phyloP scores from a whole-genome alignment of 1,140 invertebrate species.

The Caenorhabditis remanei region DNA sequence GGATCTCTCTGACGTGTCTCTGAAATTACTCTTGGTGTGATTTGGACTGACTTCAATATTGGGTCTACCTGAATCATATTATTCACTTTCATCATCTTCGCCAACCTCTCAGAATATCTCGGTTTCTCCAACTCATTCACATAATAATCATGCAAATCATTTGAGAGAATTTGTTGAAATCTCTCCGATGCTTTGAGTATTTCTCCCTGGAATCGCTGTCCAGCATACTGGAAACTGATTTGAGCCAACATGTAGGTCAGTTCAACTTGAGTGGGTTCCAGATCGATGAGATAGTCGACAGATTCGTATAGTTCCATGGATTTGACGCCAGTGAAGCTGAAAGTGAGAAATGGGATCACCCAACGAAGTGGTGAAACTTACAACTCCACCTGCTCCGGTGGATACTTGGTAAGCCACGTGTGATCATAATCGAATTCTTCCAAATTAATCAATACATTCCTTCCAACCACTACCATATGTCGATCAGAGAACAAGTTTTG shows the following conservation, averaged over 20 bases:
- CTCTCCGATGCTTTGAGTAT: slow-evolving; percentile 3
- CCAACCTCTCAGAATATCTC: slow-evolving; percentile 7
- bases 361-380: background rate
- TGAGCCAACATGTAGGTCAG: slow-evolving; percentile 30
- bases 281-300: background rate
- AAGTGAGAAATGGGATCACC: background rate
- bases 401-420: background rate
- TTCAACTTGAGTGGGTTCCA: background rate
- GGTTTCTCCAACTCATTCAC: background rate
- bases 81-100: slow-evolving; percentile 9
- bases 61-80: slow-evolving; percentile 24
- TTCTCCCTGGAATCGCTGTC: slow-evolving; percentile 26
- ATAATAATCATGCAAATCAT: slow-evolving; percentile 36
- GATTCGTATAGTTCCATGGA: background rate
- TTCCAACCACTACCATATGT: background rate
- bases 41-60: background rate
- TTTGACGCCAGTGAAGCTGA: background rate
- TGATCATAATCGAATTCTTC: background rate
- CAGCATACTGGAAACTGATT: slow-evolving; percentile 1
- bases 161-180: background rate
- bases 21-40: background rate
- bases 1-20: slow-evolving; percentile 14
- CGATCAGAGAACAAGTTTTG: background rate
- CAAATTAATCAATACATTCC: slow-evolving; percentile 1
- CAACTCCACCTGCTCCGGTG: background rate